Base-by-base conservation (phyloP, 2,888 invertebrate genomes). In the Peribatodes rhomboidaria region DNA sequence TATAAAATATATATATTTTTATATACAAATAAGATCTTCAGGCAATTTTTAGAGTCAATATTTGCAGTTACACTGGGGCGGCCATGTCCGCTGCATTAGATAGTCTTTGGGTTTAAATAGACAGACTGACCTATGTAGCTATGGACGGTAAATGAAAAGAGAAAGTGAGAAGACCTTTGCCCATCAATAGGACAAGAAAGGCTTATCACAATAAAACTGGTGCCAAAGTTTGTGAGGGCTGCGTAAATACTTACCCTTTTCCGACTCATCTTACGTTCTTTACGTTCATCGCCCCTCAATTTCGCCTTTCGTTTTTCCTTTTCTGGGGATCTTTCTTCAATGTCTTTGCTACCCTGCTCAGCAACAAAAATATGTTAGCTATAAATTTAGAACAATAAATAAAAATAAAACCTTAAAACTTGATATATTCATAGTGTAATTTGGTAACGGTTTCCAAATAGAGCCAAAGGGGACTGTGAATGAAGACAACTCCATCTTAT, bases 191-290 rank as follows among this genome's bases (percentile, higher is more conserved):
- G 41, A 16, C 41, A 44, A 13, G 41, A 16, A 16, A 44, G 7
- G 11, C 9, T 22, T 6, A 46, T 46, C 22, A 22, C 13, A 22
- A 42, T 22, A 13, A 46, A 20, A 13, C 13, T 11, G 13, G 13
- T 8, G n/a, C n/a, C 55, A 59, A 55, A 57, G 16, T 50, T 46
- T 35, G 57, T 57, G 56, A 39, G 68, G 39, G 54, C 58, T 46
- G 58, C 66, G 47, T 33, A 16, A 31, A 58, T 41, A 69, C 94
- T 90, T 91, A 96, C 96, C 92, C 97, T 94, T 86, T 97, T 97
- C 27, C 97, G 94, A 59, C 96, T 96, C 81, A 97, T 90, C 92
- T 97, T 97, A 82, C 97, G 95, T 87, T 97, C 97, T 89, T 96
- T 96, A 73, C 97, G 95, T 70, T 93, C 92, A 72, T 93, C 92